Percentiles rank a stretch among this genome's conserved stretches.
Conservation (phyloP, 1,140 invertebrate genomes). For the Drosophila nigrodunni region DNA sequence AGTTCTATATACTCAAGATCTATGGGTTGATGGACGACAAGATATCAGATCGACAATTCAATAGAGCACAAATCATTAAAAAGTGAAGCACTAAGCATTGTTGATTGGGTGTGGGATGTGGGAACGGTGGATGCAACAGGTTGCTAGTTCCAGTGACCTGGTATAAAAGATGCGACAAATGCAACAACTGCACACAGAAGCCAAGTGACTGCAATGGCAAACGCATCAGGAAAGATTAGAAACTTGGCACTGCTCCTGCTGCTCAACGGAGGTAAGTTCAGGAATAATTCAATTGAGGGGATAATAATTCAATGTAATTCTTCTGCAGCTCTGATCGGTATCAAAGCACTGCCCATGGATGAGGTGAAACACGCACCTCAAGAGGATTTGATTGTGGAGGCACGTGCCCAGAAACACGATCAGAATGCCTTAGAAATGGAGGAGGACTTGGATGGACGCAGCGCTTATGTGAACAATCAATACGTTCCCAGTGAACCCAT, state of each 20-base stretch:
- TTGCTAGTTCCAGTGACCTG: conserved; percentile 15
- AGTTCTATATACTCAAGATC: conserved; percentile 53
- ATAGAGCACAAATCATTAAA: conserved; percentile 49
- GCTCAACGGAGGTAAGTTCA: conserved; percentile 50
- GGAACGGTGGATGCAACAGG: conserved; percentile 33
- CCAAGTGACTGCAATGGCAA: conserved; percentile 58
- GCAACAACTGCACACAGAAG: conserved; percentile 52
- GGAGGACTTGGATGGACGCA: conserved; percentile 70
- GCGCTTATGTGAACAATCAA: conserved; percentile 79
- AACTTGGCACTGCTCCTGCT: conserved; percentile 42
- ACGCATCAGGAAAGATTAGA: conserved; percentile 29
- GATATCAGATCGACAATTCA: conserved; percentile 41
- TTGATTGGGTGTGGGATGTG: conserved; percentile 62
- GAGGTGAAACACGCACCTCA: conserved; percentile 33
- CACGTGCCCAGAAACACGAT: conserved; percentile 41
- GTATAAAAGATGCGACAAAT: conserved; percentile 64
- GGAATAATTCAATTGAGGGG: too few relatives aligned
- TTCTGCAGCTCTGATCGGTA: conserved; percentile 25
- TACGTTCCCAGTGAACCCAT: conserved; percentile 67
- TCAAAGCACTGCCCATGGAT: conserved; percentile 35
- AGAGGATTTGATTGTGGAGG: conserved; percentile 25
- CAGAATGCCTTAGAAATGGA: conserved; percentile 53
- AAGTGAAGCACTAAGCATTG: conserved; percentile 45
- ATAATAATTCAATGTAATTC: background rate
- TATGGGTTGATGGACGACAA: conserved; percentile 56